Conservation (phyloP, 2,888 invertebrate species). For the Holacanthella duospinosa region DNA sequence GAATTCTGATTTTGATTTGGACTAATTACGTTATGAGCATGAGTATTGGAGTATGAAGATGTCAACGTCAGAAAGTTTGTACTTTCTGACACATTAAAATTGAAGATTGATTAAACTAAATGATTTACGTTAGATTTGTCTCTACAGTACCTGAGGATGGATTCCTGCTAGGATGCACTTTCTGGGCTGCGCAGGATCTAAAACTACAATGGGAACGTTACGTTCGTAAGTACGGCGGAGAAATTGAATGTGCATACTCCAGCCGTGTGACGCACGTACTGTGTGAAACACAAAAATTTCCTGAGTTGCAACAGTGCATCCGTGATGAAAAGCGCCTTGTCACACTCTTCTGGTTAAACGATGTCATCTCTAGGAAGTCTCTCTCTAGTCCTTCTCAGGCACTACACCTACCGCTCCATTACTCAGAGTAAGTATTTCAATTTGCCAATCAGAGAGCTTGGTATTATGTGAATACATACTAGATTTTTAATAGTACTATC, state of each 20-base stretch:
- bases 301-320: slow-evolving; percentile 71
- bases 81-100: too few species aligned
- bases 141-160: slow-evolving; percentile 61
- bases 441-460: too few species aligned
- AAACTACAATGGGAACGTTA: slow-evolving; percentile 55
- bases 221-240: slow-evolving; percentile 72
- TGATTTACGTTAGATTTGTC: too few species aligned
- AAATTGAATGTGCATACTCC: slow-evolving; percentile 70
- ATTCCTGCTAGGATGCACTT: slow-evolving; percentile 85
- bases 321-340: slow-evolving; percentile 61
- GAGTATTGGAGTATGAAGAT: too few species aligned
- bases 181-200: slow-evolving; percentile 46
- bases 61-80: too few species aligned
- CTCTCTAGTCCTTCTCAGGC: slow-evolving; percentile 88
- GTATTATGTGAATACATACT: not conserved
- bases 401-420: slow-evolving; percentile 75
- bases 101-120: too few species aligned
- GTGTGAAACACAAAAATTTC: slow-evolving; percentile 80
- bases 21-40: too few species aligned
- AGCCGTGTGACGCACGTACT: slow-evolving; percentile 82
- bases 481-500: not conserved
- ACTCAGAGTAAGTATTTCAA: slow-evolving; percentile 41
- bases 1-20: too few species aligned
- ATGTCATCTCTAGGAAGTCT: slow-evolving; percentile 73
- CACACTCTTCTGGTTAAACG: slow-evolving; percentile 81